phyloP scores from a whole-genome alignment of 2,113 vertebrate genomes.

The Polypterus senegalus region DNA sequence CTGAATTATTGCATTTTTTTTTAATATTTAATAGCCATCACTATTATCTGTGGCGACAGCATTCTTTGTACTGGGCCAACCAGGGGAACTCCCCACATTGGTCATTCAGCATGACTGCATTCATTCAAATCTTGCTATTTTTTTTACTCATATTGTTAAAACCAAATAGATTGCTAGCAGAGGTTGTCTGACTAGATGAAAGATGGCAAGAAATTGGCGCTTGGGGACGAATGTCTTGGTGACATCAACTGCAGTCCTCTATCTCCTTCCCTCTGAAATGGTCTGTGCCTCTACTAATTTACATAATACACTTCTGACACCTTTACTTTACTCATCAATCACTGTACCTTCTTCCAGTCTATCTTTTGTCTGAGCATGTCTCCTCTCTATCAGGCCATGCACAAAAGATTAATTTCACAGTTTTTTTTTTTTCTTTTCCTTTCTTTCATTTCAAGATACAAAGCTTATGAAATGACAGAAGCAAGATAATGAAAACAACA shows the following conservation, averaged over 20 bases:
- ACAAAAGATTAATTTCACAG: slow-evolving; percentile 99
- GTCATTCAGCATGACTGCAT: slow-evolving; percentile 25
- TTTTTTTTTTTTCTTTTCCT: slow-evolving; percentile 70
- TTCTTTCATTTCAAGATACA: slow-evolving; percentile 90
- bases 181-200: slow-evolving; percentile 93
- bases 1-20: too few species aligned
- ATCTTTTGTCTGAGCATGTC: slow-evolving; percentile 98
- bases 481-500: slow-evolving; percentile 99
- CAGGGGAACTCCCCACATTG: neutral
- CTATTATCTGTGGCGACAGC: too few species aligned
- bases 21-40: too few species aligned
- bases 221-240: slow-evolving; percentile 73
- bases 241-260: slow-evolving; percentile 70
- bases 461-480: slow-evolving; percentile 94
- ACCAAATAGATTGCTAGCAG: slow-evolving; percentile 66
- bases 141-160: slow-evolving; percentile 36
- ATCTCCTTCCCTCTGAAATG: slow-evolving; percentile 66
- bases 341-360: slow-evolving; percentile 93
- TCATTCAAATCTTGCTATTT: slow-evolving; percentile 52
- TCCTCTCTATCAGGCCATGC: slow-evolving; percentile 93
- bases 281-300: slow-evolving; percentile 95
- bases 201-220: slow-evolving; percentile 83
- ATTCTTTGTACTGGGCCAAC: too few species aligned
- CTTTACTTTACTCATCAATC: slow-evolving; percentile 99
- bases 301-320: slow-evolving; percentile 99